These are phyloP conservation scores for Megalops cyprinoides DNA, from an alignment of 2,797 vertebrate genomes.

Conservation along the genomic window DNA sequence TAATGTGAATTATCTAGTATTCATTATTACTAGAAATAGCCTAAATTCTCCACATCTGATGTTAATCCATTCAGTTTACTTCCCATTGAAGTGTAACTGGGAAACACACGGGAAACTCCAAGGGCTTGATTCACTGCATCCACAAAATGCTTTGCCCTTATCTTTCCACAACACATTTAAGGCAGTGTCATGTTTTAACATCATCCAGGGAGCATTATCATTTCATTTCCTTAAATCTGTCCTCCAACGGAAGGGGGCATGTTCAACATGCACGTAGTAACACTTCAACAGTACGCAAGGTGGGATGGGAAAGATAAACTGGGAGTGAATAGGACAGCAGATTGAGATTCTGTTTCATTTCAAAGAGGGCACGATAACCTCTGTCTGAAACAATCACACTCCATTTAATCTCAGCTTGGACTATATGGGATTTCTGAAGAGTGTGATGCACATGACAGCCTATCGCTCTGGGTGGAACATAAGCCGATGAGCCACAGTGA, in stretches of 20 bases:
- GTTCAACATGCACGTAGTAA: no score
- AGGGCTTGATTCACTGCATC: neutral
- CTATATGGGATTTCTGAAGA: neutral
- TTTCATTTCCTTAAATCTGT: no score
- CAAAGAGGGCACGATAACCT: neutral
- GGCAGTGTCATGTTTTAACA: no score
- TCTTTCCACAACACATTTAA: neutral
- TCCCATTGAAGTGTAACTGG: neutral
- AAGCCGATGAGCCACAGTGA: neutral
- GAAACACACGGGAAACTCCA: neutral
- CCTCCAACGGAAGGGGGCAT: no score
- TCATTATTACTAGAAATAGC: neutral
- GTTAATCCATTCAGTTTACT: neutral
- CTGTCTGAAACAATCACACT: slow-evolving; percentile 5
- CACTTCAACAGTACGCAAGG: neutral
- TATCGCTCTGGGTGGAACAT: neutral
- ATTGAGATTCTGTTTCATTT: neutral
- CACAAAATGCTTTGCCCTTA: neutral
- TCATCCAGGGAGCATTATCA: neutral
- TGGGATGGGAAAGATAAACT: neutral
- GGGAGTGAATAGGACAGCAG: neutral
- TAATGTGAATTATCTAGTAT: neutral
- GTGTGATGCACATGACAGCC: neutral
- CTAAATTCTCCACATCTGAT: neutral
- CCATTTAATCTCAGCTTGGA: neutral